phyloP scores from a whole-genome alignment of 2,888 invertebrate genomes.

The Philhelius pedissequus region DNA sequence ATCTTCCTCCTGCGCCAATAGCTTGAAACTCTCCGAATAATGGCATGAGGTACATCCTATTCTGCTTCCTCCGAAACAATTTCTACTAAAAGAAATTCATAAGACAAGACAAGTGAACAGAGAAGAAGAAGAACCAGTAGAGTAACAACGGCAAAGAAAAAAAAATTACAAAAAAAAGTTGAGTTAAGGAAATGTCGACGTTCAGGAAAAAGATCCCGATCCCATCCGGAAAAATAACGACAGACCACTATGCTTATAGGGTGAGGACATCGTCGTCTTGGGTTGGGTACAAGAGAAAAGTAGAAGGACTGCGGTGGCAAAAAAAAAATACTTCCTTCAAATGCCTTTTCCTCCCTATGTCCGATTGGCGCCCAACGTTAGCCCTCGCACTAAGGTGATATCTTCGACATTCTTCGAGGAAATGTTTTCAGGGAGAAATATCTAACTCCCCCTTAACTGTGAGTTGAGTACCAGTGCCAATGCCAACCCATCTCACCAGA shows the following conservation, averaged over 20 bases:
- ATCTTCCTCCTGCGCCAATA: conserved; percentile 27
- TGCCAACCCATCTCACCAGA: conserved; percentile 37
- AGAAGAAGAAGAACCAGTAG: neutral
- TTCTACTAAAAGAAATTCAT: conserved; percentile 45
- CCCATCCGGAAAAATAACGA: conserved; percentile 63
- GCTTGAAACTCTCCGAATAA: conserved; percentile 5
- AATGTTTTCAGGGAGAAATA: neutral
- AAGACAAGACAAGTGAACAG: conserved; percentile 53
- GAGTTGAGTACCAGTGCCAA: conserved; percentile 17
- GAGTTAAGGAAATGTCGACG: conserved; percentile 40
- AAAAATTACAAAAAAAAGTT: neutral
- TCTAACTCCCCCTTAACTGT: neutral
- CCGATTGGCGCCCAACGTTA: conserved; percentile 48
- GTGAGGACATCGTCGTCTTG: conserved; percentile 19
- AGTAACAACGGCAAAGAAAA: neutral
- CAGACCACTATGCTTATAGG: conserved; percentile 47
- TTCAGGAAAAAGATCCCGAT: conserved; percentile 61
- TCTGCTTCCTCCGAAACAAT: conserved; percentile 15
- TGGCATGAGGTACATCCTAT: conserved; percentile 27
- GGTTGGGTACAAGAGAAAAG: conserved; percentile 1
- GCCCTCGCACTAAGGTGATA: conserved; percentile 53
- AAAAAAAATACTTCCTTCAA: neutral
- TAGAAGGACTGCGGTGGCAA: neutral
- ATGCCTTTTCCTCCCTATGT: conserved; percentile 52
- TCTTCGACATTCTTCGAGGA: conserved; percentile 60